These are phyloP conservation scores for Ophonus ardosiacus DNA, from an alignment of 2,888 invertebrate genomes.

Conservation along the genomic window DNA sequence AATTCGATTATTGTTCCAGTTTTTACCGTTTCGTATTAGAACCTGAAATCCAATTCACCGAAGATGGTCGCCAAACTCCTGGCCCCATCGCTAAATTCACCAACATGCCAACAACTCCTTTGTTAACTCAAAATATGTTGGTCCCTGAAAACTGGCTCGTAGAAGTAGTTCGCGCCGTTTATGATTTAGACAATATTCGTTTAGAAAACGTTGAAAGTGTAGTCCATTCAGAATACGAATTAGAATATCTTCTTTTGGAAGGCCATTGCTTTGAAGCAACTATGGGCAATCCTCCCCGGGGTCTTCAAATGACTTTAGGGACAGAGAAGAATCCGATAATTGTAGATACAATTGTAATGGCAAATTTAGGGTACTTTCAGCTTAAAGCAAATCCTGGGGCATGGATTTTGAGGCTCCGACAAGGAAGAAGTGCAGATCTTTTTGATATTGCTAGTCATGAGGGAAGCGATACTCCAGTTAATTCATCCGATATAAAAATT, in stretches of 20 bases:
- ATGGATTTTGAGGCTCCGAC: constrained; percentile 92
- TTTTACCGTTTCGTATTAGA: constrained; percentile 97
- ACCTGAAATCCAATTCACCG: constrained; percentile 89
- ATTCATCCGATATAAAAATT: constrained; percentile 86
- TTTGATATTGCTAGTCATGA: constrained; percentile 94
- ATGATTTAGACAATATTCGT: constrained; percentile 98
- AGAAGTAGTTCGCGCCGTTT: constrained; percentile 93
- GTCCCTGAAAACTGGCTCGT: constrained; percentile 98
- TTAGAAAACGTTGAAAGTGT: constrained; percentile 94
- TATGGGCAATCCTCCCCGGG: constrained; percentile 95
- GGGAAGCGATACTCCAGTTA: constrained; percentile 84
- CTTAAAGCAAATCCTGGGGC: constrained; percentile 98
- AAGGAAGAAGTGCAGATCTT: constrained; percentile 96
- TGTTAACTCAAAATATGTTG: constrained; percentile 92
- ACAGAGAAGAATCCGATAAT: constrained; percentile 86
- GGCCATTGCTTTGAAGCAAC: constrained; percentile 97
- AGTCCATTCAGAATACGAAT: constrained; percentile 95
- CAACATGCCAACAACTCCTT: constrained; percentile 93
- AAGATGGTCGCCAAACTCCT: constrained; percentile 82
- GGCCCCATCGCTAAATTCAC: constrained; percentile 92
- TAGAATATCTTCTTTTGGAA: constrained; percentile 96
- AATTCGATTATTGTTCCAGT: constrained; percentile 76
- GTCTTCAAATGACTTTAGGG: constrained; percentile 96
- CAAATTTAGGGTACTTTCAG: constrained; percentile 99
- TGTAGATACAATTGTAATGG: constrained; percentile 99